Base-by-base conservation (phyloP, 2,113 vertebrate genomes). In the Motacilla tschutschensis region DNA sequence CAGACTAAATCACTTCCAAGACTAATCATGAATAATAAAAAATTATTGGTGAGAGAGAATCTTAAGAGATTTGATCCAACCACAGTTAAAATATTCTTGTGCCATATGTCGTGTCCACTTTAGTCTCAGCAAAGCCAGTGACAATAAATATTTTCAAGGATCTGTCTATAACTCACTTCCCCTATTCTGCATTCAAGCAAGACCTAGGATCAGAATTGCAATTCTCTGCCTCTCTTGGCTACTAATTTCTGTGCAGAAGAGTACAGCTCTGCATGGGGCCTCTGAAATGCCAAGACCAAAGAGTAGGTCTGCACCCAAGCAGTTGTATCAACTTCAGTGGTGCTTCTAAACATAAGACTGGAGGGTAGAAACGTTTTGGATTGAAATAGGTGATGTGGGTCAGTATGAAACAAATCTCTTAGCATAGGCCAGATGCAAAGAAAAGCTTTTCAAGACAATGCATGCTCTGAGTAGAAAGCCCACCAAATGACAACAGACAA, bases 1-100 rank as follows among this genome's bases (percentile, higher is more conserved):
- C 65, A 72, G n/a, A 87, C 83, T 80, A 67, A 87, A 80, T 79
- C 38, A 48, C 44, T 89, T 90, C 31, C 26, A 87, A 33, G 28
- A 36, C 31, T 67, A 36, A 53, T 22, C 71, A 20, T 20, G 24
- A 90, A 75, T 66, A 83, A 60, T 18, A 59, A 50, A 46, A 69
- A 75, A 20, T 26, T 83, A 29, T 3, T 48, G 50, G 24, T 63
- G 35, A 69, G 13, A 57, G 2, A 67, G 3, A 36, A 47, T 76
- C 8, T 38, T 65, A 79, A 47, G n/a, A 79, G 11, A 44, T 88
- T 78, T 63, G 40, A 79, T 58, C 24, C 76, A 55, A 33, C 46
- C 29, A 85, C 67, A 35, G 16, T 43, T 85, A 59, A 89, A 83
- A 67, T 35, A 54, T 21, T 85, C 7, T 25, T 41, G 18, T 60